Conservation (phyloP, 2,113 vertebrate genomes). For the Trematocara nigrifrons region DNA sequence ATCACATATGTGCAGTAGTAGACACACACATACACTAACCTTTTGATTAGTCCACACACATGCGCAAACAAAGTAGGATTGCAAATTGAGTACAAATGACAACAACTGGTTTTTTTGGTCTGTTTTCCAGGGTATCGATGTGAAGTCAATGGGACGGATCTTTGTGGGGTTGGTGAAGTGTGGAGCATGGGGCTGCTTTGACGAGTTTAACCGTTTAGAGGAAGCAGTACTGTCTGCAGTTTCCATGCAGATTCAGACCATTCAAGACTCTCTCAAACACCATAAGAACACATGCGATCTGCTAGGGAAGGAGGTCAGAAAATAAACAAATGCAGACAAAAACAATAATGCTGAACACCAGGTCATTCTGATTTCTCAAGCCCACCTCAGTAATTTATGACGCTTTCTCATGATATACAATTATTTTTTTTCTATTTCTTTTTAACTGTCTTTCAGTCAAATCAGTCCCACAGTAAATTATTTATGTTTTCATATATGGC, state of each 20-base stretch:
- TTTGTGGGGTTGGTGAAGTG: constrained; percentile 97
- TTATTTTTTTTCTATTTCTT: background rate
- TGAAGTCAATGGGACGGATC: constrained; percentile 97
- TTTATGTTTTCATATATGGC: background rate
- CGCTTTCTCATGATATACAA: background rate
- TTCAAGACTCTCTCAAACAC: constrained; percentile 92
- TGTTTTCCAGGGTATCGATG: constrained; percentile 85
- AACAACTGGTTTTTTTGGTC: background rate
- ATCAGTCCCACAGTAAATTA: background rate
- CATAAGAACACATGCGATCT: constrained; percentile 84
- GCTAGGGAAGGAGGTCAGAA: constrained; percentile 86
- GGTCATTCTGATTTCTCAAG: background rate
- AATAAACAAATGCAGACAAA: background rate
- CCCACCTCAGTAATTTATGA: background rate
- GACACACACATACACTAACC: background rate
- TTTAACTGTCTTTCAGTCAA: background rate
- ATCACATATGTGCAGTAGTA: background rate
- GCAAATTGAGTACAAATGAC: background rate
- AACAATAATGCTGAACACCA: background rate
- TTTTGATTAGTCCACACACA: background rate
- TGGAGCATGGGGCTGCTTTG: constrained; percentile 97
- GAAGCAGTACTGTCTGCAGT: constrained; percentile 93
- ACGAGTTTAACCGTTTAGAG: constrained; percentile 96
- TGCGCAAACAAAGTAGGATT: background rate
- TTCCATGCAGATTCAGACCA: constrained; percentile 97